These are phyloP conservation scores for Malurus elegans DNA, from an alignment of 2,113 vertebrate genomes.

Conservation along the genomic window DNA sequence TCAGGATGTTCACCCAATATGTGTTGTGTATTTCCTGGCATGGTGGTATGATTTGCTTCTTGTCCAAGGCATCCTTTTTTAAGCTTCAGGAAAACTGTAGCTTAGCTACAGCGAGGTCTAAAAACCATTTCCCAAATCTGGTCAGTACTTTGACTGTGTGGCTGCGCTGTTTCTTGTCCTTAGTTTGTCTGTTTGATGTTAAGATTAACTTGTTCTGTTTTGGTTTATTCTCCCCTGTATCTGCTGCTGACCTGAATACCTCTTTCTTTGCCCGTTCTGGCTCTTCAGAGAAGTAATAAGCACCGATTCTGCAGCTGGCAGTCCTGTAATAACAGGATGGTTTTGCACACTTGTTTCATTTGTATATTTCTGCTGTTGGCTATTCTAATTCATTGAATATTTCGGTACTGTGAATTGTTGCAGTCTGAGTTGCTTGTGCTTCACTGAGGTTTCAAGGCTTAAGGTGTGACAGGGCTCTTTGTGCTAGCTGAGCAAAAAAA, in stretches of 20 bases:
- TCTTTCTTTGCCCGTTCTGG: neutral
- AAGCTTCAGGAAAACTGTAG: neutral
- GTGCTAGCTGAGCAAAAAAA: neutral
- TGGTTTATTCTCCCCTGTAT: neutral
- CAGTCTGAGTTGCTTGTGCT: neutral
- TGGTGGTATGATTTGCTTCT: neutral
- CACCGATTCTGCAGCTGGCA: neutral
- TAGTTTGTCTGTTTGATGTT: neutral
- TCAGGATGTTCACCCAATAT: neutral
- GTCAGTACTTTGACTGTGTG: neutral
- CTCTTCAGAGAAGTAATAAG: neutral
- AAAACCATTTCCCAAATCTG: neutral
- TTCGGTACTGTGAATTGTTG: neutral
- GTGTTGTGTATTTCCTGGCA: neutral
- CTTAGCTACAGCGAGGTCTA: neutral
- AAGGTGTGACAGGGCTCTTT: neutral
- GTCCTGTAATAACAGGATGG: accelerated
- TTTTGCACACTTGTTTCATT: neutral
- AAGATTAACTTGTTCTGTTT: neutral
- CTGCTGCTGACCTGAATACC: neutral
- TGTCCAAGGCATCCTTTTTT: neutral
- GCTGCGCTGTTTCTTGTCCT: neutral
- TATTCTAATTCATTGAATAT: neutral
- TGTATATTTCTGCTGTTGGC: neutral
- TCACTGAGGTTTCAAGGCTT: neutral